Conservation (phyloP, 2,888 invertebrate species). For the Ichneumon xanthorius region DNA sequence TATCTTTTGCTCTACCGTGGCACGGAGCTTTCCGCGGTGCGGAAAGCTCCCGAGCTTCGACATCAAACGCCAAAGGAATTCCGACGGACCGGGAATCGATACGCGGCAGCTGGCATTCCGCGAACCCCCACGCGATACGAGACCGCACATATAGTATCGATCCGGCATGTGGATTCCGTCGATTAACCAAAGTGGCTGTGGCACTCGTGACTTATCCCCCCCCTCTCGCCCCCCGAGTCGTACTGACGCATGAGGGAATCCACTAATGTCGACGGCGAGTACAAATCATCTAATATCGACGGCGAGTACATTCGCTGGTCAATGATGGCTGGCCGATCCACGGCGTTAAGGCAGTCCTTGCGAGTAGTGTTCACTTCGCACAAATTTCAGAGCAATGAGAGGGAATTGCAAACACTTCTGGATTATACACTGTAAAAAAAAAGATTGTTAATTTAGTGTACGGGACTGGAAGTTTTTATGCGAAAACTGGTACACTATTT, state of each 20-base stretch:
- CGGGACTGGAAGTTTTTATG: too few species aligned
- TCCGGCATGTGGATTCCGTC: conserved; percentile 41
- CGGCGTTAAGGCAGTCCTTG: not conserved
- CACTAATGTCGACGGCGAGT: not conserved
- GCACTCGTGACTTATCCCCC: conserved; percentile 46
- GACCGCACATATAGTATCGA: conserved; percentile 48
- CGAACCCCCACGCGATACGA: not conserved
- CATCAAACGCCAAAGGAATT: conserved; percentile 45
- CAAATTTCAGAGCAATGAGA: too few species aligned
- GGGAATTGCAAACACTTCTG: too few species aligned
- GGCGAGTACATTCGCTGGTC: not conserved
- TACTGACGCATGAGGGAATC: conserved; percentile 39
- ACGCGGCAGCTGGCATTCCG: conserved; percentile 13
- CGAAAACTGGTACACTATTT: too few species aligned
- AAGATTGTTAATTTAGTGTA: too few species aligned
- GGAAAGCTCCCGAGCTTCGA: not conserved
- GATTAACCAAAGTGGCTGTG: conserved; percentile 55
- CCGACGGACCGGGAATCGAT: conserved; percentile 18
- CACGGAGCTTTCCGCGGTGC: not conserved
- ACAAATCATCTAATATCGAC: conserved; percentile 23
- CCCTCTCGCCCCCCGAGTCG: not conserved
- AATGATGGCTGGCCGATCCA: not conserved
- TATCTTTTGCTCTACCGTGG: not conserved
- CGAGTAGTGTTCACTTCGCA: too few species aligned
- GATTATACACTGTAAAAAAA: too few species aligned